Evolutionary conservation across 1,140 invertebrate genomes (phyloP).

Genomic region (Bombus polaris): DNA sequence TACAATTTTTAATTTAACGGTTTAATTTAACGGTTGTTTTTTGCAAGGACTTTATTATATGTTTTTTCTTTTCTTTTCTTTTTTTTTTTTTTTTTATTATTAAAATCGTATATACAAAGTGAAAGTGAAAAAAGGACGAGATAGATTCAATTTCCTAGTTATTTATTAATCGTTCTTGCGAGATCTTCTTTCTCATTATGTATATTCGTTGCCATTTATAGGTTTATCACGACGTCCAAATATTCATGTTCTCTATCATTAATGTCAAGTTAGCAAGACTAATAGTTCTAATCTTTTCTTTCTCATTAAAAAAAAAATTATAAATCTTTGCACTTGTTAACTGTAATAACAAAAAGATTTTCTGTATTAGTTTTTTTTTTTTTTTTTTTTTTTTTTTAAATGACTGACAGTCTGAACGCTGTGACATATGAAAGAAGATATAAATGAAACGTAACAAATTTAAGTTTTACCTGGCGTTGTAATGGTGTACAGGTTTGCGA

Average conservation of each 20-base stretch:
- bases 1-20: conserved; percentile 18
- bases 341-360: conserved; percentile 49
- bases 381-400: too few species aligned
- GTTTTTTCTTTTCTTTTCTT: background rate
- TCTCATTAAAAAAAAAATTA: background rate
- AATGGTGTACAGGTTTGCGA: conserved; percentile 92
- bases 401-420: background rate
- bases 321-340: conserved; percentile 44
- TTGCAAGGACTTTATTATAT: conserved; percentile 28
- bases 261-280: conserved; percentile 15
- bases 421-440: too few species aligned
- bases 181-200: background rate
- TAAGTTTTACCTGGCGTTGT: conserved; percentile 87
- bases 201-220: background rate
- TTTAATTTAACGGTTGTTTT: conserved; percentile 10
- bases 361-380: background rate
- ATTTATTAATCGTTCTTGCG: background rate
- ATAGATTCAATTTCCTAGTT: conserved; percentile 19
- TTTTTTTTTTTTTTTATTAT: background rate
- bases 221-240: conserved; percentile 17
- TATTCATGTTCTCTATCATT: background rate
- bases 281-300: conserved; percentile 10
- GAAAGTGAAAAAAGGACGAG: conserved; percentile 17
- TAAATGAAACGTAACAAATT: background rate
- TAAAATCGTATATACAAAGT: conserved; percentile 48